Base-by-base conservation (phyloP, 2,797 vertebrate genomes). In the Steatocranus sp. region DNA sequence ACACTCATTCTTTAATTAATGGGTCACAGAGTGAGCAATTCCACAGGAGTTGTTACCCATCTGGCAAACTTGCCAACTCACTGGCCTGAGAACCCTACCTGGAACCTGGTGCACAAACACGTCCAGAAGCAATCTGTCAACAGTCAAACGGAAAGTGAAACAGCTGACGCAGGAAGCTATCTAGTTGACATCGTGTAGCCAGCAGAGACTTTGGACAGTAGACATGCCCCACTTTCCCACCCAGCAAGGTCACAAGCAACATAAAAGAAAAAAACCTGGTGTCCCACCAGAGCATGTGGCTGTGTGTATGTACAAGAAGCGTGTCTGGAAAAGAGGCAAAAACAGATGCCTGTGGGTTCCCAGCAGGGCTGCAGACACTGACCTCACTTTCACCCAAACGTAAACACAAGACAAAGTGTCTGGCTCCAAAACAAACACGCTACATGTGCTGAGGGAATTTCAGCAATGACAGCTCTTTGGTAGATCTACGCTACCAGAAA, bases 311-410 rank as follows among this genome's bases (percentile, higher is more conserved):
- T 11, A 68, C 61, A 78, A 50, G 41, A 63, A 51, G 75, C 14
- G 41, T 53, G 85, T 87, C 81, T 91, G 86, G 82, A 86, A 85
- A 32, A 46, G 63, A 89, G 7, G 82, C 86, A 82, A 88, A 92
- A 77, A 88, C 90, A 93, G 87, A 94, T 88, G 86, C 82, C 90
- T 91, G 90, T 76, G 91, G 91, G 83, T 88, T 91, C 89, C 91
- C 92, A 89, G 66, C 87, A 61, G 81, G 76, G 86, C 91, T 68
- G 27, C 90, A 93, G 86, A 92, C 85, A 77, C 76, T 88, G 91
- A 93, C 91, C 91, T 89, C 80, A 77, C 86, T 87, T 85, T 90
- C 84, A 93, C 85, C 86, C 85, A 83, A 92, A 92, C 30, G 82
- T 91, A 93, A 94, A 94, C 82, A 92, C 76, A 41, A 89, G 83